Percentiles rank a stretch among this genome's conserved stretches.
phyloP scores from a whole-genome alignment of 2,888 invertebrate species.

The Agonopterix subpropinquella region DNA sequence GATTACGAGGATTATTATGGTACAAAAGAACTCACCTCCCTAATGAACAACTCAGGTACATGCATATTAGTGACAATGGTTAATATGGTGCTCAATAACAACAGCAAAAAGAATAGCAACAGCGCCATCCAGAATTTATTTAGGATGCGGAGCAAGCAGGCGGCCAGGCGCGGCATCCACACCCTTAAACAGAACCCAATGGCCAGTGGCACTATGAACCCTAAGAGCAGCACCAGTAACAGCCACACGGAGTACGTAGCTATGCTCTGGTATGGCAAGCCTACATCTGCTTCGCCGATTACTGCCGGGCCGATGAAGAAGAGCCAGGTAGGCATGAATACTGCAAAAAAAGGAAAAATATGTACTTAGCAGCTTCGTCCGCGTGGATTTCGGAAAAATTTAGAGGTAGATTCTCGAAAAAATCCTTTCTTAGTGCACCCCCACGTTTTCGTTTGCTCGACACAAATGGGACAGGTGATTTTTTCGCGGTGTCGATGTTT shows the following conservation, averaged over 20 bases:
- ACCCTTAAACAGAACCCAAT: constrained; percentile 77
- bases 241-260: constrained; percentile 82
- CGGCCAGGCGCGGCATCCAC: constrained; percentile 80
- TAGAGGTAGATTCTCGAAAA: too few relatives aligned
- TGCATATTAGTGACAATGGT: constrained; percentile 92
- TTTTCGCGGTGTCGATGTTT: too few relatives aligned
- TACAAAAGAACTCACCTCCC: constrained; percentile 85
- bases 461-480: too few relatives aligned
- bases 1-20: too few relatives aligned
- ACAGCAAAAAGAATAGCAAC: constrained; percentile 86
- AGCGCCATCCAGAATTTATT: constrained; percentile 89
- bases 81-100: constrained; percentile 90
- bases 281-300: constrained; percentile 81
- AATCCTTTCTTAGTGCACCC: too few relatives aligned
- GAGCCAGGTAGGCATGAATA: constrained; percentile 93
- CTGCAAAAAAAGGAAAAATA: constrained; percentile 60
- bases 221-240: too few relatives aligned
- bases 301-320: constrained; percentile 89
- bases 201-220: constrained; percentile 84
- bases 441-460: too few relatives aligned
- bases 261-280: constrained; percentile 87
- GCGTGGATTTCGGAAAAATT: too few relatives aligned
- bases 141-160: constrained; percentile 84
- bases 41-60: constrained; percentile 90
- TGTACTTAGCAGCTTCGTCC: too few relatives aligned